Base-by-base conservation (phyloP, 2,797 vertebrate genomes). In the Mallotus villosus region DNA sequence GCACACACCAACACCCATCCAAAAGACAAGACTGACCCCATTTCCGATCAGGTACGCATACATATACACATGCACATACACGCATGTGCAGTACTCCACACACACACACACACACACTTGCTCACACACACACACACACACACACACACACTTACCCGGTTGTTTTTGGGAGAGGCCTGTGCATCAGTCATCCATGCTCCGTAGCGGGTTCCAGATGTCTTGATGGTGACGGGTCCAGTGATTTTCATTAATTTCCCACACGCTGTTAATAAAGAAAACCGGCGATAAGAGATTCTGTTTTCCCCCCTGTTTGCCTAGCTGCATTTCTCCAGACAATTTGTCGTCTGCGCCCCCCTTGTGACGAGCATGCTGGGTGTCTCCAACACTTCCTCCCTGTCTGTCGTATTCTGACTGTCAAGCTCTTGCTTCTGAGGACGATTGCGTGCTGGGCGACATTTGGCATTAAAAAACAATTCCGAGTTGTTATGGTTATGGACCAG, bases 221-320 rank as follows among this genome's bases (percentile, higher is more conserved):
- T 99, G 88, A 99, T 92, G 83, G 97, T 99, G 84, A 93, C 86
- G 41, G 97, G 97, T 82, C 96, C 97, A 81, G 95, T 96, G 93
- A 99, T 98, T 94, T 98, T 98, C 98, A 99, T 99, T 94, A 99
- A 74, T 91, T 97, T 99, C 27, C 97, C 98, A 83, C 98, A 99
- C 4, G 97, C 97, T 99, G 93, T 88, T 95, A 95, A 92, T 67
- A 94, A 85, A 93, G 83, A 92, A 94, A 90, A 58, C 87, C 82
- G 88, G 84, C 62, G 79, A 88, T 91, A 89, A 91, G 89, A 87
- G 84, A 81, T 81, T 82, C 85, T 68, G 78, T 79, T 63, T 79
- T 86, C 87, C 72, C 75, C 76, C 82, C 69, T 62, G 37, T 60
- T 83, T 88, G 41, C 41, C 82, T 82, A 85, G 86, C 85, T 88